Conservation (phyloP, 2,888 invertebrate genomes). For the Drosophila yooni region DNA sequence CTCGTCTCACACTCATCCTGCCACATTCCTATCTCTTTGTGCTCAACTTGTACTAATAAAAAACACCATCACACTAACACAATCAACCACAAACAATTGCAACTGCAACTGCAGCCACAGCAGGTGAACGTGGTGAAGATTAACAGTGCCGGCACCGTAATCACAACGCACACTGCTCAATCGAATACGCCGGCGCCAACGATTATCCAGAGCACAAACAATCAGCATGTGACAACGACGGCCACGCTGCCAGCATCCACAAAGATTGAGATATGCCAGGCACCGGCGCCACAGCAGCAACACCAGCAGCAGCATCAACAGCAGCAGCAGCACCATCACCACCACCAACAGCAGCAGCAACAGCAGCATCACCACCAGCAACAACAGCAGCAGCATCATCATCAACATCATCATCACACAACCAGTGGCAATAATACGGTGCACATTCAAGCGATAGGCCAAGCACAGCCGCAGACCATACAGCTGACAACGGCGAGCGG, state of each 20-base stretch:
- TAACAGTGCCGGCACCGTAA: conserved; percentile 84
- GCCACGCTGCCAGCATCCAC: conserved; percentile 82
- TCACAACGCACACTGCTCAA: conserved; percentile 82
- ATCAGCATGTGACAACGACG: conserved; percentile 82
- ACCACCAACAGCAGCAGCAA: conserved; percentile 25
- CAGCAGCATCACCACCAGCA: conserved; percentile 30
- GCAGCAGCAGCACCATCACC: conserved; percentile 46
- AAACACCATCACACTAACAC: conserved; percentile 6
- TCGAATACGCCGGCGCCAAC: conserved; percentile 77
- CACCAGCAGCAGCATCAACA: conserved; percentile 63
- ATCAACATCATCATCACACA: conserved; percentile 49
- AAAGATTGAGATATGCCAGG: conserved; percentile 84
- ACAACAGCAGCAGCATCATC: conserved; percentile 1
- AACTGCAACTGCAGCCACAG: conserved; percentile 56
- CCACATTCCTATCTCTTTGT: background rate
- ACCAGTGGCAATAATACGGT: conserved; percentile 59
- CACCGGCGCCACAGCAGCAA: conserved; percentile 73
- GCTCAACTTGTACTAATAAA: conserved; percentile 11
- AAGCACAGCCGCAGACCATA: conserved; percentile 65
- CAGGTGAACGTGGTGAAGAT: conserved; percentile 85
- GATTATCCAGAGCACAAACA: conserved; percentile 84
- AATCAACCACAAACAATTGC: conserved; percentile 6
- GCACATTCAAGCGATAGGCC: conserved; percentile 63
- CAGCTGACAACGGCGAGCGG: conserved; percentile 70
- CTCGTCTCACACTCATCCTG: background rate